phyloP scores from a whole-genome alignment of 2,888 invertebrate species.

The Nymphalis c-album region DNA sequence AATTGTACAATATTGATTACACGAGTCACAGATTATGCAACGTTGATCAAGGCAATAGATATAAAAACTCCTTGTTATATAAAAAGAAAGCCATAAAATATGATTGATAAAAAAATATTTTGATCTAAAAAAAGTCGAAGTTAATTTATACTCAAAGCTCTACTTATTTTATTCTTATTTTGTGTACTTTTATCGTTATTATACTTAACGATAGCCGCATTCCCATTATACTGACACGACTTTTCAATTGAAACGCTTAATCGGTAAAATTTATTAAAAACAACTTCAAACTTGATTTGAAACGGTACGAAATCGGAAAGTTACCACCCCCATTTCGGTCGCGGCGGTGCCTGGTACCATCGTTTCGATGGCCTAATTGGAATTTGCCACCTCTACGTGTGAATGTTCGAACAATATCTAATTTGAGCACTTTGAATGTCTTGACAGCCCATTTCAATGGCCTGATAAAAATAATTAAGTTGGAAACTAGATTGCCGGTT shows the following conservation, averaged over 20 bases:
- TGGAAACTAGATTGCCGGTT: background rate
- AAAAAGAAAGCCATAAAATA: background rate
- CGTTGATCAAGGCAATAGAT: background rate
- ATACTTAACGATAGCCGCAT: conserved; percentile 2
- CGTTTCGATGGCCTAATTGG: conserved; percentile 47
- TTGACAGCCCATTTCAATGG: conserved; percentile 49
- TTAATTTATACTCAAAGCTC: background rate
- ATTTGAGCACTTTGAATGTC: conserved; percentile 42
- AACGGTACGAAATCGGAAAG: conserved; percentile 25
- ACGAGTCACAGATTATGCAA: conserved; percentile 1
- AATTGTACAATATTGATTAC: background rate
- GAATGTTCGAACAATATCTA: conserved; percentile 42
- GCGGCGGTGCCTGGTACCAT: conserved; percentile 21
- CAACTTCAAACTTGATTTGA: conserved; percentile 34
- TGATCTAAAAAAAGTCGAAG: background rate
- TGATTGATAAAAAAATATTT: no score
- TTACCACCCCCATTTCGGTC: conserved; percentile 33
- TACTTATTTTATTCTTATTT: background rate
- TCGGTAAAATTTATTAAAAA: conserved; percentile 31
- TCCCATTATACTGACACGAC: conserved; percentile 4
- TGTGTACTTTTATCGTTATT: background rate
- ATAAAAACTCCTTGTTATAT: background rate
- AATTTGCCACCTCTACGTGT: conserved; percentile 49
- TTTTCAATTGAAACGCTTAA: conserved; percentile 29
- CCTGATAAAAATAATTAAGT: conserved; percentile 24